Conservation (phyloP, 2,888 invertebrate species). For the Catonia carolina region DNA sequence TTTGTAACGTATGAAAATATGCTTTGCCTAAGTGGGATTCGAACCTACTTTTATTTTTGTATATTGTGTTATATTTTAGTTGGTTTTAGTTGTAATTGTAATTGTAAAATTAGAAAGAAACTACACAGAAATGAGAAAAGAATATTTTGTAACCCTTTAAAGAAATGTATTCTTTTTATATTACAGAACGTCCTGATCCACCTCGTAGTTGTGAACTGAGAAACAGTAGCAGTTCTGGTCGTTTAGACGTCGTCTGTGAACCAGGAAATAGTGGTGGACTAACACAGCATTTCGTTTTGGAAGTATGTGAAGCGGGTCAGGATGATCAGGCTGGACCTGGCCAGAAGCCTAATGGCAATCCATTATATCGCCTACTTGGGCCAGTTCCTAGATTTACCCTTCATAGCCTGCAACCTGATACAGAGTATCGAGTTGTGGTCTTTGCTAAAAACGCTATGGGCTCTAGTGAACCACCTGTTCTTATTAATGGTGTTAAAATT, state of each 20-base stretch:
- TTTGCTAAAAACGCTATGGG: conserved; percentile 79
- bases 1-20: too few relatives aligned
- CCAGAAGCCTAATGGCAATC: conserved; percentile 47
- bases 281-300: conserved; percentile 72
- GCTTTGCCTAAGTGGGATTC: too few relatives aligned
- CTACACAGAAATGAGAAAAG: too few relatives aligned
- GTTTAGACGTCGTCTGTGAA: conserved; percentile 62
- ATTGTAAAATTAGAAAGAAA: too few relatives aligned
- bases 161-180: too few relatives aligned
- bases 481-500: conserved; percentile 56
- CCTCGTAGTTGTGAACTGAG: conserved; percentile 66
- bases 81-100: too few relatives aligned
- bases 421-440: conserved; percentile 69
- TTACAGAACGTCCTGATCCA: conserved; percentile 66
- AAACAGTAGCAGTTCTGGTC: conserved; percentile 50
- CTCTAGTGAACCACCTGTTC: conserved; percentile 64
- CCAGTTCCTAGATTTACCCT: conserved; percentile 32
- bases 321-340: conserved; percentile 41
- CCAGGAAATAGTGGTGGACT: conserved; percentile 77
- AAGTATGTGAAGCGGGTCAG: conserved; percentile 47
- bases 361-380: conserved; percentile 54
- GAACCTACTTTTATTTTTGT: too few relatives aligned
- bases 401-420: conserved; percentile 64
- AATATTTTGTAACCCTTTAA: too few relatives aligned
- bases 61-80: too few relatives aligned